Conservation (phyloP, 1,140 invertebrate species). For the Onthophagus taurus region DNA sequence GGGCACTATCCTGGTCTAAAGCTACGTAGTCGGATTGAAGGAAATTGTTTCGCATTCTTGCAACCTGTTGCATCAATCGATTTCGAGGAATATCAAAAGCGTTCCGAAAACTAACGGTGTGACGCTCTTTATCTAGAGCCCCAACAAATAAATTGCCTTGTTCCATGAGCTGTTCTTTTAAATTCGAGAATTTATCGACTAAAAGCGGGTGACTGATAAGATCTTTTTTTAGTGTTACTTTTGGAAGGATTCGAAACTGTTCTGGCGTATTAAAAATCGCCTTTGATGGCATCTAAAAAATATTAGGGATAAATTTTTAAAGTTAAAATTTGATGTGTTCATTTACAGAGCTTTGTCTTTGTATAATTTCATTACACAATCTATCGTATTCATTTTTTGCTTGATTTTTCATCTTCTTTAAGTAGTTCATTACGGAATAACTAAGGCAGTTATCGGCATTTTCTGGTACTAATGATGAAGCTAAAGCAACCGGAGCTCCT, state of each 20-base stretch:
- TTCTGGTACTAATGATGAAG: constrained; percentile 80
- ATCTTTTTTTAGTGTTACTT: constrained; percentile 70
- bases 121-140: constrained; percentile 42
- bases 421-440: constrained; percentile 86
- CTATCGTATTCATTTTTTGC: constrained; percentile 93
- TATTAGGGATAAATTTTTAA: neutral
- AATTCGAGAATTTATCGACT: constrained; percentile 69
- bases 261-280: constrained; percentile 32
- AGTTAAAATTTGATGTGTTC: neutral
- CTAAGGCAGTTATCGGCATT: constrained; percentile 87
- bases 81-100: constrained; percentile 90
- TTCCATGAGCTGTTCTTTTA: constrained; percentile 77
- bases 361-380: constrained; percentile 50
- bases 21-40: constrained; percentile 63
- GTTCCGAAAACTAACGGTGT: constrained; percentile 65
- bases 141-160: constrained; percentile 78
- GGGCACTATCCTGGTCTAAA: constrained; percentile 83
- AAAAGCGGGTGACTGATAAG: constrained; percentile 69
- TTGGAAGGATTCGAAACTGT: constrained; percentile 43
- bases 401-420: constrained; percentile 92
- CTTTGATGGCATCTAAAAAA: constrained; percentile 23
- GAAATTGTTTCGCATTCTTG: constrained; percentile 89
- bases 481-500: constrained; percentile 59
- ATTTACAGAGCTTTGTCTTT: constrained; percentile 31
- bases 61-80: constrained; percentile 75